These are phyloP conservation scores for Calephelis virginiensis DNA, from an alignment of 1,140 invertebrate species.

Conservation along the genomic window DNA sequence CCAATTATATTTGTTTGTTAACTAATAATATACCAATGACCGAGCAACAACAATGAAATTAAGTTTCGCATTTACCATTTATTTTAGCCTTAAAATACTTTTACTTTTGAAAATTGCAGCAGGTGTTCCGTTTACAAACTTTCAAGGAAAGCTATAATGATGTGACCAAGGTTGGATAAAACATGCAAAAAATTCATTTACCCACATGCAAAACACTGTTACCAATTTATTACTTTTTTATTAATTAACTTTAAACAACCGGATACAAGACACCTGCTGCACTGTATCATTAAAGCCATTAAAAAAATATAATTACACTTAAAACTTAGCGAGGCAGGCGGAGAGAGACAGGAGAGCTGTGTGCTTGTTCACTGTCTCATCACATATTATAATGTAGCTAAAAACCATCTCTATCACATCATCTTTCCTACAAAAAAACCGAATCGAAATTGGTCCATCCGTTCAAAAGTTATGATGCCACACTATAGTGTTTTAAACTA, in stretches of 20 bases:
- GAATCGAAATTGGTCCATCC: too few species aligned
- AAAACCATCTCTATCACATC: too few species aligned
- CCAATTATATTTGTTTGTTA: too few species aligned
- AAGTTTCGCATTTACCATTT: neutral
- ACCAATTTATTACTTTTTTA: conserved; percentile 1
- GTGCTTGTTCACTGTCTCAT: too few species aligned
- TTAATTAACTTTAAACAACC: neutral
- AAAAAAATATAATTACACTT: neutral
- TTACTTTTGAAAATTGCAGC: neutral
- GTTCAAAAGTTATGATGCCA: too few species aligned
- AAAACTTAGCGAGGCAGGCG: neutral
- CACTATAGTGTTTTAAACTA: too few species aligned
- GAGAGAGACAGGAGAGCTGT: neutral
- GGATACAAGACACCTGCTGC: neutral
- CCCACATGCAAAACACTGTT: neutral
- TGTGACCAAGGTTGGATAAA: neutral
- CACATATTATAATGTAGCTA: too few species aligned
- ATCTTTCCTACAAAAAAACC: too few species aligned
- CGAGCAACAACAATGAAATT: too few species aligned
- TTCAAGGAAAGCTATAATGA: neutral
- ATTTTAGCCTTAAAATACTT: neutral
- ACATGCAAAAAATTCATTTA: neutral
- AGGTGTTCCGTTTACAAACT: conserved; percentile 1
- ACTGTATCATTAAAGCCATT: conserved; percentile 2
- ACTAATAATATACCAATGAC: too few species aligned